A percentile compares a stretch with the other conserved stretches of the same genome.
Conservation (phyloP, 1,140 invertebrate species). For the Archivesica marissinica region DNA sequence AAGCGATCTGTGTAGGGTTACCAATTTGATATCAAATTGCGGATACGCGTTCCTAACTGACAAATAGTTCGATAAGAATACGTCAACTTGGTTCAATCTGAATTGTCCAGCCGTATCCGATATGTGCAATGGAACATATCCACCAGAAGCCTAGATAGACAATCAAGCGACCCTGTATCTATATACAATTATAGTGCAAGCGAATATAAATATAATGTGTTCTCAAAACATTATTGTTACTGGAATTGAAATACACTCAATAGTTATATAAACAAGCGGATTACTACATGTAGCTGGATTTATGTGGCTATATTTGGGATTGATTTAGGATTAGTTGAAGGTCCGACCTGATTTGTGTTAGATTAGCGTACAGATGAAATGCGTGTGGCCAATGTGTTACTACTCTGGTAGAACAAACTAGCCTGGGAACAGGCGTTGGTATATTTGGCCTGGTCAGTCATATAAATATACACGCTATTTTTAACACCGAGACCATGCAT, state of each 20-base stretch:
- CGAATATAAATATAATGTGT: background rate
- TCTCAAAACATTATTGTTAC: background rate
- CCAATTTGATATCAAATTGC: slow-evolving; percentile 24
- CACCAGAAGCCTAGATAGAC: background rate
- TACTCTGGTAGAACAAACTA: no score
- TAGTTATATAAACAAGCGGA: background rate
- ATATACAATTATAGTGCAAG: background rate
- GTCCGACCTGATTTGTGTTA: background rate
- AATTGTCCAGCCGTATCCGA: background rate
- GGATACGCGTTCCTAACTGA: background rate
- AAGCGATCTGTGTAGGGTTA: slow-evolving; percentile 18
- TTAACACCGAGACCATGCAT: no score
- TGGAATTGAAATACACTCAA: background rate
- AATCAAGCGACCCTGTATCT: background rate
- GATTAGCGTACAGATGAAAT: slow-evolving; percentile 21
- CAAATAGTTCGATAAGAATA: slow-evolving; percentile 47
- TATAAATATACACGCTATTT: no score
- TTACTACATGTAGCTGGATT: background rate
- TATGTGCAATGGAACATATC: no score
- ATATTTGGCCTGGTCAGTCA: no score
- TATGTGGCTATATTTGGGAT: background rate
- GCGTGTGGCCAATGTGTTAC: no score
- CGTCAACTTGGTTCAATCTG: background rate
- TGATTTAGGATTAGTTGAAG: slow-evolving; percentile 11
- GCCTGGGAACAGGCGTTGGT: no score